A percentile compares a stretch with the other conserved stretches of the same genome.
Evolutionary conservation across 1,140 invertebrate genomes (phyloP).

Genomic region (Plectrocnemia conspersa): DNA sequence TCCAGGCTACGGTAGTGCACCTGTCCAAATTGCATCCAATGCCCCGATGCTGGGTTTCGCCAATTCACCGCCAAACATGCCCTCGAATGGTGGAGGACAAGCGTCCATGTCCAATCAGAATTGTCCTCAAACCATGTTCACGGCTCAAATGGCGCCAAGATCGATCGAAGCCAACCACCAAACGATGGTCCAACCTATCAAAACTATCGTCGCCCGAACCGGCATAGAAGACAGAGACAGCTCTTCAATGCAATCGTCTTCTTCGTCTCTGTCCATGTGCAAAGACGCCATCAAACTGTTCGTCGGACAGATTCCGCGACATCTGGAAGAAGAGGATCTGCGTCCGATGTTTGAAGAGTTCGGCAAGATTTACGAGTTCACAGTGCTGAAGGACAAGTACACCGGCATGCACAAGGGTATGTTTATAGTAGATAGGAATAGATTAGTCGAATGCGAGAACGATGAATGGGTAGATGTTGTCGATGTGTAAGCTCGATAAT

Average conservation of each 20-base stretch:
- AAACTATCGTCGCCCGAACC: constrained; percentile 36
- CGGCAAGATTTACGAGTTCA: constrained; percentile 91
- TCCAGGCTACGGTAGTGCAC: constrained; percentile 28
- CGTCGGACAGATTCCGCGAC: constrained; percentile 88
- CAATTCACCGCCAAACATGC: constrained; percentile 32
- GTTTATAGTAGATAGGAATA: too few relatives aligned
- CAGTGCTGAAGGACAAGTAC: constrained; percentile 87
- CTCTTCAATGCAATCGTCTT: constrained; percentile 12
- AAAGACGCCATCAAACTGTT: constrained; percentile 78
- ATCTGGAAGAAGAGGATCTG: constrained; percentile 83
- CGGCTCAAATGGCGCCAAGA: constrained; percentile 4
- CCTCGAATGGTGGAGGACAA: constrained; percentile 21
- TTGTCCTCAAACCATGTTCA: neutral
- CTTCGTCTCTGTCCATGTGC: constrained; percentile 43
- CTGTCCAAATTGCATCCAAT: constrained; percentile 21
- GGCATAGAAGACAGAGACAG: constrained; percentile 18
- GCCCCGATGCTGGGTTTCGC: constrained; percentile 23
- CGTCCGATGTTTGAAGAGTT: constrained; percentile 89
- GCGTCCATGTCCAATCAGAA: constrained; percentile 29
- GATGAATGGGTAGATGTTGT: too few relatives aligned
- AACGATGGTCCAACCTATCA: neutral
- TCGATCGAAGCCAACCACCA: neutral
- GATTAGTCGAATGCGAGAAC: too few relatives aligned
- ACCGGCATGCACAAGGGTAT: constrained; percentile 91
- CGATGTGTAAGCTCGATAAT: too few relatives aligned